A percentile compares a stretch with the other conserved stretches of the same genome.
Conservation (phyloP, 1,140 invertebrate species). For the Lasioglossum albipes region DNA sequence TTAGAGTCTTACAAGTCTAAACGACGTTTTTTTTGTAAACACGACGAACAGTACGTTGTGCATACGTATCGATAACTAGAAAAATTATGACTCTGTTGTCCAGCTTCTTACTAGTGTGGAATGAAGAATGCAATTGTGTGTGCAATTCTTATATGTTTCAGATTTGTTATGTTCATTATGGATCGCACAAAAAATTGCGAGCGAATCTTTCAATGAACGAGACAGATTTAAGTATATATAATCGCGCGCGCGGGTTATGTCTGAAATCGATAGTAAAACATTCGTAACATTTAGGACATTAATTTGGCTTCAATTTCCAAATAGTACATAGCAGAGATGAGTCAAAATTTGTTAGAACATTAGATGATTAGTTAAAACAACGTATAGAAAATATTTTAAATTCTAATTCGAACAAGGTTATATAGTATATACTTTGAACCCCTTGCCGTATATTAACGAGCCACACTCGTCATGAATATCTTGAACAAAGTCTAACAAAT, state of each 20-base stretch:
- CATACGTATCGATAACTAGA: background rate
- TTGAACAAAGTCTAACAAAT: too few species aligned
- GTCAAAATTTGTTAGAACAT: background rate
- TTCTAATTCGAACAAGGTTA: background rate
- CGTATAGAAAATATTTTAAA: background rate
- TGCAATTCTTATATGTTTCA: slow-evolving; percentile 1
- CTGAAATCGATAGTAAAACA: background rate
- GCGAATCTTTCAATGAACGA: background rate
- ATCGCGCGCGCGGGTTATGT: background rate
- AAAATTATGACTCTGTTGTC: background rate
- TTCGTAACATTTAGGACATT: background rate
- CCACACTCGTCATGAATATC: too few species aligned
- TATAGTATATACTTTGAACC: too few species aligned
- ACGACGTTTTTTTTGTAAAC: slow-evolving; percentile 6
- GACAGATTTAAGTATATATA: background rate
- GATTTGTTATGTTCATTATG: slow-evolving; percentile 3
- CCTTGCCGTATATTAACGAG: too few species aligned
- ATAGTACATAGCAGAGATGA: background rate
- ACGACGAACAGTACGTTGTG: background rate
- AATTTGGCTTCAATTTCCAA: background rate
- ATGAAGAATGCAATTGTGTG: slow-evolving; percentile 2
- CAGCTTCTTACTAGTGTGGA: background rate
- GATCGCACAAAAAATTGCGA: slow-evolving; percentile 29
- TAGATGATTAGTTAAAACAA: background rate
- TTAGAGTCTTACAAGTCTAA: slow-evolving; percentile 6